A percentile compares a stretch with the other conserved stretches of the same genome.
These are phyloP conservation scores for Enteromius unitaeniatus DNA, from an alignment of 2,797 vertebrate species.

Conservation along the genomic window DNA sequence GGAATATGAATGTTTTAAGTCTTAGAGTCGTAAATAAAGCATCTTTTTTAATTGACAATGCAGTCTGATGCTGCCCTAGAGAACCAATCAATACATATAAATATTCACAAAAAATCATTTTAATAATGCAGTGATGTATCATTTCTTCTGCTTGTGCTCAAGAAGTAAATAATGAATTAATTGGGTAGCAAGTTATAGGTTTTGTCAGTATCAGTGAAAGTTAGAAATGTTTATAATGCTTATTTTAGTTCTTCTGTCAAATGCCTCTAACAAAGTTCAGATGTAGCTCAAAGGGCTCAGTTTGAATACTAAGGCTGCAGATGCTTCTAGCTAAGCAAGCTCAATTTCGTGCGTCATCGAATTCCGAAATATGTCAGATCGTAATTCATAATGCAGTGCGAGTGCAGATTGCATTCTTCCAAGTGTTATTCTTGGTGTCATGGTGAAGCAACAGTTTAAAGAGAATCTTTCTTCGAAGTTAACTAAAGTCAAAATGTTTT, in stretches of 20 bases:
- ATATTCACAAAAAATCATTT: neutral
- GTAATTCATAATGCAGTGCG: neutral
- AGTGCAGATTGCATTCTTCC: neutral
- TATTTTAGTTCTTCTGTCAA: slow-evolving; percentile 21
- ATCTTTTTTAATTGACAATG: slow-evolving; percentile 13
- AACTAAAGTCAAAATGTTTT: neutral
- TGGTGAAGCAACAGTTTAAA: slow-evolving; percentile 3
- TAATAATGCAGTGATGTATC: neutral
- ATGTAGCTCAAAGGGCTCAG: slow-evolving; percentile 15
- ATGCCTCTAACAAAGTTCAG: neutral
- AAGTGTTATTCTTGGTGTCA: neutral
- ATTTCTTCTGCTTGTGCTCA: neutral
- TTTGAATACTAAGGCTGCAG: slow-evolving; percentile 16
- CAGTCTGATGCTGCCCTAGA: neutral
- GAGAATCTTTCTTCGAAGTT: neutral
- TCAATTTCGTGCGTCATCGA: slow-evolving; percentile 4
- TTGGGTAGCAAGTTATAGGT: neutral
- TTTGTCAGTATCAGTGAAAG: neutral
- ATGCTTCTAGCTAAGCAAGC: neutral
- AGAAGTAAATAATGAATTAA: neutral
- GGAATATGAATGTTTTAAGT: neutral
- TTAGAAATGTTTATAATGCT: neutral
- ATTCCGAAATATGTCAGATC: neutral
- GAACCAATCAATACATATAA: neutral
- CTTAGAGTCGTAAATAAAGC: neutral